Conservation (phyloP, 2,113 vertebrate species). For the Atlantisia rogersi region DNA sequence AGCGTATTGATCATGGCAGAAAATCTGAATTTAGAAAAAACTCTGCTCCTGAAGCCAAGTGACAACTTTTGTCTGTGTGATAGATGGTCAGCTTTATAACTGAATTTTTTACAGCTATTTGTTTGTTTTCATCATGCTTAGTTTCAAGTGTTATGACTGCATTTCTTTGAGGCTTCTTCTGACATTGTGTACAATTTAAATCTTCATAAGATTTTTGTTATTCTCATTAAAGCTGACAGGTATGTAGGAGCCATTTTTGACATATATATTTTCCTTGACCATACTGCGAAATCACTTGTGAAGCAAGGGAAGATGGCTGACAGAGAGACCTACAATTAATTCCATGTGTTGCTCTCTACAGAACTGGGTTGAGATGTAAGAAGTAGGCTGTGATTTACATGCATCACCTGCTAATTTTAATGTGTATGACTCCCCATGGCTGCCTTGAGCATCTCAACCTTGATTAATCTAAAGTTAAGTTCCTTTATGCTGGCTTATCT, state of each 20-base stretch:
- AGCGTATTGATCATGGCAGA: background rate
- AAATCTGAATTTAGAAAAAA: background rate
- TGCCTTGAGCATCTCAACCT: slow-evolving; percentile 22
- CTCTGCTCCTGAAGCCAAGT: background rate
- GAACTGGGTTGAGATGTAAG: background rate
- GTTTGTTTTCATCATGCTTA: background rate
- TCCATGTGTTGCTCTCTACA: background rate
- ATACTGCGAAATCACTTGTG: background rate
- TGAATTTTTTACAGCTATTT: background rate
- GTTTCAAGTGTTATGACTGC: background rate
- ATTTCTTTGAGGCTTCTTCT: background rate
- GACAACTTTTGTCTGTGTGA: background rate
- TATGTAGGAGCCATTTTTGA: background rate
- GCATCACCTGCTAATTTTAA: background rate
- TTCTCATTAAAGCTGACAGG: background rate
- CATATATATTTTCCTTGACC: background rate
- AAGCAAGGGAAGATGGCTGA: background rate
- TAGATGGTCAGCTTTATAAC: background rate
- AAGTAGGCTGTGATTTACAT: background rate
- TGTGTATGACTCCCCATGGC: background rate
- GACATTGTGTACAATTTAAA: background rate
- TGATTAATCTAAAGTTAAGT: slow-evolving; percentile 10
- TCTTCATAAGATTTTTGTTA: background rate
- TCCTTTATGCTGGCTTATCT: slow-evolving; percentile 21
- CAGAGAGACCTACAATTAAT: background rate